Evolutionary conservation across 2,888 invertebrate species (phyloP).

Genomic region (Apoderus coryli): DNA sequence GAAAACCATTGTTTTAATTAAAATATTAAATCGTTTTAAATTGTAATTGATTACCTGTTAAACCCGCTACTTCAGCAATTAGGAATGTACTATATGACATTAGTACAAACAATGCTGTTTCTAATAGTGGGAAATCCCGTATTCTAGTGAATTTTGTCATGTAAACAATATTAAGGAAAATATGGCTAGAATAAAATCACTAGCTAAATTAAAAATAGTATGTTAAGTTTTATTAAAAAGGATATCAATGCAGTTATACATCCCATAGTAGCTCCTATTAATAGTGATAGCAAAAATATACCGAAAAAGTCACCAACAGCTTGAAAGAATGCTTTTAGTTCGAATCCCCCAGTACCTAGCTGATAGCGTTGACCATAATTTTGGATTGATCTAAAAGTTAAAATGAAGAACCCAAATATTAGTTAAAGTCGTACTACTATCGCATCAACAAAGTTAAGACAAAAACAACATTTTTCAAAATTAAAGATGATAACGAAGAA

Average conservation of each 20-base stretch:
- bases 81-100: constrained; percentile 98
- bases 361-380: constrained; percentile 74
- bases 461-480: too few species aligned
- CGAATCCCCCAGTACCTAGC: constrained; percentile 68
- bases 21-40: too few species aligned
- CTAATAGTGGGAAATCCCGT: constrained; percentile 85
- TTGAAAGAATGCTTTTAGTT: constrained; percentile 72
- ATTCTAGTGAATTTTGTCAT: constrained; percentile 91
- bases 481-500: too few species aligned
- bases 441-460: too few species aligned
- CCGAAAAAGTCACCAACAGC: constrained; percentile 84
- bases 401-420: too few species aligned
- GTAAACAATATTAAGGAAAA: constrained; percentile 30
- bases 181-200: constrained; percentile 1
- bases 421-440: too few species aligned
- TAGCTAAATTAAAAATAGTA: too few species aligned
- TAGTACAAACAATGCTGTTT: constrained; percentile 90
- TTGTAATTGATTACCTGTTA: constrained; percentile 57
- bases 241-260: constrained; percentile 89
- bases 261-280: constrained; percentile 87
- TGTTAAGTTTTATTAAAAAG: constrained; percentile 41
- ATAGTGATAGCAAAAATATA: constrained; percentile 80
- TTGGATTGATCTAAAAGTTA: constrained; percentile 63
- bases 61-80: constrained; percentile 86
- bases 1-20: too few species aligned